Evolutionary conservation across 1,140 invertebrate genomes (phyloP).

Genomic region (Psix sp.): DNA sequence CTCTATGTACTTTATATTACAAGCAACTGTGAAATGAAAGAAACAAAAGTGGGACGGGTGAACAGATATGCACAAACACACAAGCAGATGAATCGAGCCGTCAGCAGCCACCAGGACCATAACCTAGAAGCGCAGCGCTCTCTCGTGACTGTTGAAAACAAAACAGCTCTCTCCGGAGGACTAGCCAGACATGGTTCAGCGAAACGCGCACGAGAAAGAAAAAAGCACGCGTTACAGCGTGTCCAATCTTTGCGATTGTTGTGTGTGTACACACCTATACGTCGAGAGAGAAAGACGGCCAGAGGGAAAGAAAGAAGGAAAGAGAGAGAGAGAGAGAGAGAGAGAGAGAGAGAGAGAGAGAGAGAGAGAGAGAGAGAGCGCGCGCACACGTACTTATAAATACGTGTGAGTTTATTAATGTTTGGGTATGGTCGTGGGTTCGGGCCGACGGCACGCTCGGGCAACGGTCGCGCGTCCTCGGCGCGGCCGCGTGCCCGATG

Average conservation of each 20-base stretch:
- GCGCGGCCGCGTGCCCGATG: background rate
- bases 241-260: constrained; percentile 33
- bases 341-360: no score
- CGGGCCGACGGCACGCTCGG: background rate
- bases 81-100: no score
- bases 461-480: background rate
- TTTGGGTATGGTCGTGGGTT: constrained; percentile 19
- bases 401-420: constrained; percentile 39
- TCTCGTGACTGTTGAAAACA: background rate
- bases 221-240: constrained; percentile 16
- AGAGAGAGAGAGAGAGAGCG: no score
- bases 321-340: no score
- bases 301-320: no score
- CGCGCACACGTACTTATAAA: constrained; percentile 50
- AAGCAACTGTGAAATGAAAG: constrained; percentile 48
- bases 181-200: background rate
- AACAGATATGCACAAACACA: constrained; percentile 19
- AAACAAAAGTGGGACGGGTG: constrained; percentile 27
- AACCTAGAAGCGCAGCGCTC: constrained; percentile 2
- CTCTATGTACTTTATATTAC: constrained; percentile 43
- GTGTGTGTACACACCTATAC: constrained; percentile 37
- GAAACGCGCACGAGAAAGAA: background rate
- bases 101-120: background rate
- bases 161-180: background rate
- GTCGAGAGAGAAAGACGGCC: no score